phyloP scores from a whole-genome alignment of 2,888 invertebrate species.

The Drosophila multiciliata region DNA sequence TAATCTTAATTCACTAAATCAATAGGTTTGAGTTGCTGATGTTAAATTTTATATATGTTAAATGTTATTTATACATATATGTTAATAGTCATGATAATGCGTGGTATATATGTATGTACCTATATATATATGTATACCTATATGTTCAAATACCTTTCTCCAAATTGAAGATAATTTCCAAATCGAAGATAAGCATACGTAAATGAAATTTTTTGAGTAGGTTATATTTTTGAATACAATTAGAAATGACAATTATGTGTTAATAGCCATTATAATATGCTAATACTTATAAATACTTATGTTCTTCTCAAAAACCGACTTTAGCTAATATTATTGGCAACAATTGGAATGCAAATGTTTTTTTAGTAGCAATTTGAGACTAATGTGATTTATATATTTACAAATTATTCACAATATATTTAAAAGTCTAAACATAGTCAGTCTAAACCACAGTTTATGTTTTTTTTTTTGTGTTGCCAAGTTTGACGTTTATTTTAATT shows the following conservation, averaged over 20 bases:
- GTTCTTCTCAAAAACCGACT: neutral
- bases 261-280: neutral
- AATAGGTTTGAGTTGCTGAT: neutral
- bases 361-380: neutral
- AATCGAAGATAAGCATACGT: neutral
- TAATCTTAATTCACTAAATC: neutral
- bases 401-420: neutral
- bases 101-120: too few relatives aligned
- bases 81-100: neutral
- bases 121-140: too few relatives aligned
- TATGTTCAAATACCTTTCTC: neutral
- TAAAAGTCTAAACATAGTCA: neutral
- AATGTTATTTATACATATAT: neutral
- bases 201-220: neutral
- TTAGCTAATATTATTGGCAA: neutral
- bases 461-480: neutral
- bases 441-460: neutral
- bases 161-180: neutral
- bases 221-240: neutral
- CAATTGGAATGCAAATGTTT: neutral
- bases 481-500: conserved; percentile 8
- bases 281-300: neutral
- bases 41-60: too few relatives aligned
- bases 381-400: neutral
- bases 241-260: too few relatives aligned